Evolutionary conservation across 2,888 invertebrate species (phyloP), one percentile per base, ranked within the genome.

Genomic region (Torymus tubicola): DNA sequence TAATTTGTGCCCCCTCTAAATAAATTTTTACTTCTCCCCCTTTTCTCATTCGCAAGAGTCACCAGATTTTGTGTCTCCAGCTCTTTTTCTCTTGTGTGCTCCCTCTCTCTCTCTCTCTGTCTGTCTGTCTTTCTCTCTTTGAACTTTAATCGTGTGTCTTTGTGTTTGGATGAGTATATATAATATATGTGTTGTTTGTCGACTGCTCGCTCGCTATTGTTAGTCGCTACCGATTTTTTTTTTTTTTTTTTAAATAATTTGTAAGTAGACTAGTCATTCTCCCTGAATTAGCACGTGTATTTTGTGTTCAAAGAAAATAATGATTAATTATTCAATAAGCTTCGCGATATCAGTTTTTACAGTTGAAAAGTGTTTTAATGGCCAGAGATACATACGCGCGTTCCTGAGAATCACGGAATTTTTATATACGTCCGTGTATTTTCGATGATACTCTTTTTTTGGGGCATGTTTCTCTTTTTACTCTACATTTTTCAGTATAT

Each of bases 241-340:
- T 8, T 8, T 42, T 42, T 42, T 21, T 21, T 42, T 42, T 8
- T 8, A 42, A 42, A 42, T 42, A 42, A 42, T 42, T 42, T 42
- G 0, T 42, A 42, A 42, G 42, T 42, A 42, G 42, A 42, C 42
- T 42, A 42, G 8, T 42, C 8, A 42, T 42, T 42, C 5, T 42
- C 42, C 42, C 42, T 42, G 42, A 42, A 42, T 42, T 42, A 8
- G 8, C 8, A 8, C 1, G 8, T 42, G 42, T 42, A 42, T 68
- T 55, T 55, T 8, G 55, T 24, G 11, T 24, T 68, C 12, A 57
- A 42, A 42, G 42, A 42, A 42, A 69, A 69, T 69, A 21, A 42
- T 58, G 58, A 69, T 58, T 69, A 31, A 69, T 69, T 69, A 42
- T 42, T 42, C 31, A 50, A 31, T 70, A 57, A 13, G 21, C 16